Percentiles rank a stretch among this genome's conserved stretches.
Conservation (phyloP, 2,797 vertebrate species). For the Peromyscus melanophrys region DNA sequence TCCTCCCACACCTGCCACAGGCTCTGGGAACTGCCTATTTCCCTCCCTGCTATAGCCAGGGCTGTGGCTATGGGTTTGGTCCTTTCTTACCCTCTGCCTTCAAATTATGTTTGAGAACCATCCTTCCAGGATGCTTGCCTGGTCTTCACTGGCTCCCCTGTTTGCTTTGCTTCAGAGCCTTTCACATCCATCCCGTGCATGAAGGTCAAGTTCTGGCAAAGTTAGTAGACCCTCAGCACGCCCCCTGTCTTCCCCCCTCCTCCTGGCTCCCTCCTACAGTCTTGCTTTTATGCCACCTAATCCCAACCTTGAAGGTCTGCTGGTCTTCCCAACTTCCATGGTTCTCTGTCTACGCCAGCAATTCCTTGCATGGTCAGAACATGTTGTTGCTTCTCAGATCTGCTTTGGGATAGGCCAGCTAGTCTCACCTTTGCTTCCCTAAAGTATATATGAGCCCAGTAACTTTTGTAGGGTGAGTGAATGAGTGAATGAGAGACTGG, state of each 20-base stretch:
- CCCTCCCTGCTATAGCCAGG: neutral
- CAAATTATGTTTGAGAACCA: neutral
- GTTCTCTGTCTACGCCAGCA: rapidly evolving
- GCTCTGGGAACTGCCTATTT: neutral
- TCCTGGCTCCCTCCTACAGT: neutral
- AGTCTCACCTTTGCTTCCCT: neutral
- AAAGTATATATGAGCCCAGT: rapidly evolving
- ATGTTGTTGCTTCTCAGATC: neutral
- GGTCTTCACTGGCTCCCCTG: neutral
- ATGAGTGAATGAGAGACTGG: neutral
- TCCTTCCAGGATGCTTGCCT: neutral
- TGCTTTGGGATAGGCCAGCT: neutral
- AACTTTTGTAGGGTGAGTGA: neutral
- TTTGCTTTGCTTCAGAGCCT: neutral
- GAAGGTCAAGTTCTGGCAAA: neutral
- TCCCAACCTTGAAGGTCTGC: neutral
- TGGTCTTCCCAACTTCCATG: neutral
- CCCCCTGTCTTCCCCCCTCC: rapidly evolving
- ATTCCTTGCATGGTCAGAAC: neutral
- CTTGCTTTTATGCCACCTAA: neutral
- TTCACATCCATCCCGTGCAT: neutral
- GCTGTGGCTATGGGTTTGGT: neutral
- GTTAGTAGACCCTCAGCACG: neutral
- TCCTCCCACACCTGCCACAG: neutral
- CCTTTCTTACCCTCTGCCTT: neutral